Conservation (phyloP, 2,888 invertebrate species). For the Caenorhabditis macrosperma region DNA sequence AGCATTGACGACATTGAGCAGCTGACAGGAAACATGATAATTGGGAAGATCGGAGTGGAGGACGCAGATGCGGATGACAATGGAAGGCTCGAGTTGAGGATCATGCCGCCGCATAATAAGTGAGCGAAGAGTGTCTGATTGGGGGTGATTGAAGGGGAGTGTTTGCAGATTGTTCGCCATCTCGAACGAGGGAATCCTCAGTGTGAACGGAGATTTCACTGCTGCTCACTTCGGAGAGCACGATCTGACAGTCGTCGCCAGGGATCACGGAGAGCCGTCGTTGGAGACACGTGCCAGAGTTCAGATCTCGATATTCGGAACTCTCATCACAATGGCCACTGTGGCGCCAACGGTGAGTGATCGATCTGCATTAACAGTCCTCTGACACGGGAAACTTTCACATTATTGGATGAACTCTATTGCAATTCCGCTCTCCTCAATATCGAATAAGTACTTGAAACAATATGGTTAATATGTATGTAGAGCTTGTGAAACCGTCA, state of each 20-base stretch:
- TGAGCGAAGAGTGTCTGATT: constrained; percentile 34
- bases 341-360: constrained; percentile 60
- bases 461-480: too few relatives aligned
- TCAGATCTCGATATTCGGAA: constrained; percentile 82
- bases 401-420: too few relatives aligned
- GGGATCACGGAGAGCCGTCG: constrained; percentile 93
- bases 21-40: constrained; percentile 68
- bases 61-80: constrained; percentile 95
- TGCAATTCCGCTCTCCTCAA: too few relatives aligned
- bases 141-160: too few relatives aligned
- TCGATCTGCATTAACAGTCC: neutral
- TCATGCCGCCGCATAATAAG: constrained; percentile 78
- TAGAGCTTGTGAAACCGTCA: too few relatives aligned
- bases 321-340: constrained; percentile 73
- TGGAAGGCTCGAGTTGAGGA: constrained; percentile 89
- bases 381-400: too few relatives aligned
- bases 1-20: constrained; percentile 74
- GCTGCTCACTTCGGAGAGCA: constrained; percentile 77
- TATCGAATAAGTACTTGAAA: too few relatives aligned
- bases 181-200: constrained; percentile 72
- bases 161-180: constrained; percentile 73
- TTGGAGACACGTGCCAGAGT: constrained; percentile 93
- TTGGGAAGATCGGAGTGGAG: constrained; percentile 71
- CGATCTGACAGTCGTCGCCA: constrained; percentile 76
- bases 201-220: constrained; percentile 77